Evolutionary conservation across 2,113 vertebrate genomes (phyloP), one percentile per base, ranked within the genome.

Genomic region (Lampris megalopsis): DNA sequence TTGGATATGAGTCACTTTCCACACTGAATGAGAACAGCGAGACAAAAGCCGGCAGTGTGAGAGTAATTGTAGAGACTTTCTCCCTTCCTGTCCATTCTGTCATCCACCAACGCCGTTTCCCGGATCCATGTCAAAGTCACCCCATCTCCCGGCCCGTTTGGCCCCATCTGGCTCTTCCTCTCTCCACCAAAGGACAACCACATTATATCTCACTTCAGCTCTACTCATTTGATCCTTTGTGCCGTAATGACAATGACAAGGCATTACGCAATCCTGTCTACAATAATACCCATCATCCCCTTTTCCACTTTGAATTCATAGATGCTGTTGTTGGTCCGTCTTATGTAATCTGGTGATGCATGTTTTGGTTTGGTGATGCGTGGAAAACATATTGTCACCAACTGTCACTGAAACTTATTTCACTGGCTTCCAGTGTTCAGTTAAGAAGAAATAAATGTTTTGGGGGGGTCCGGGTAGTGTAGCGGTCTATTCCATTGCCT

Each of bases 191-290:
- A 45, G 10, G 11, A 53, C 13, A n/a, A 13, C 50, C 50, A 11
- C 50, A 53, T 50, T 4, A 5, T 50, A 6, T 24, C 61, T n/a
- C 6, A 35, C 61, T n/a, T 63, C 7, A 9, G 10, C n/a, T 45
- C 61, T 45, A 10, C n/a, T 43, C 50, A 53, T 45, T 45, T 45
- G 42, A 63, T 48, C 41, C n/a, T 36, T 47, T 3, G n/a, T 60
- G 49, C 59, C 49, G 62, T 74, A 62, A 63, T 48, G 61, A 9
- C 7, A 47, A 63, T 63, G 61, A 36, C 24, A 63, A 58, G 43
- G 1, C 65, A 75, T 79, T 68, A 79, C 48, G 68, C 65, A 50
- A 75, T 42, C 52, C 50, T 41, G 50, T 47, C 72, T 72, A 64
- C 66, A 62, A 62, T 62, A 62, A 45, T 62, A 37, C 10, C 41